Conservation (phyloP, 1,140 invertebrate genomes). For the Episyrphus balteatus region DNA sequence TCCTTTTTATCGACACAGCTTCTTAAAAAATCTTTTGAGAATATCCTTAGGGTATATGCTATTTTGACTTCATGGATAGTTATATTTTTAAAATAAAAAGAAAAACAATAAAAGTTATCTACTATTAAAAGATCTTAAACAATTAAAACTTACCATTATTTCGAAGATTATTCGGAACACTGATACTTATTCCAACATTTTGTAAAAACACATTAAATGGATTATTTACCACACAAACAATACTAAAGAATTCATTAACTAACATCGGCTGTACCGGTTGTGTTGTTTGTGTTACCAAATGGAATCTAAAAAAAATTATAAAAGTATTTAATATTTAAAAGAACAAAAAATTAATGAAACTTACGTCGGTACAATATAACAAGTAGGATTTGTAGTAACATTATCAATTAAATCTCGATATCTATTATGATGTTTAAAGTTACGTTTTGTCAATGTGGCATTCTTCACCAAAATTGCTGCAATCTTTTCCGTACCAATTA, state of each 20-base stretch:
- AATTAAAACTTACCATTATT: constrained; percentile 26
- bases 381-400: constrained; percentile 28
- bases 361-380: constrained; percentile 36
- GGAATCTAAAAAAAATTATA: constrained; percentile 24
- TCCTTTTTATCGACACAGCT: too few relatives aligned
- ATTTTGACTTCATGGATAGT: too few relatives aligned
- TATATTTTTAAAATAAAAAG: background rate
- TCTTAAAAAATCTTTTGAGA: too few relatives aligned
- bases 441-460: constrained; percentile 15
- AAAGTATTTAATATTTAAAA: constrained; percentile 6
- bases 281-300: constrained; percentile 31
- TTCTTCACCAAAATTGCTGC: constrained; percentile 22
- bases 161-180: constrained; percentile 19
- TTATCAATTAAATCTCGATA: constrained; percentile 32
- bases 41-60: too few relatives aligned
- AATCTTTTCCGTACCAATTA: constrained; percentile 30
- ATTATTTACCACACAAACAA: constrained; percentile 28
- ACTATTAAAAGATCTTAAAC: background rate
- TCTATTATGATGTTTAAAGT: constrained; percentile 30
- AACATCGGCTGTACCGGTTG: constrained; percentile 25
- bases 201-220: constrained; percentile 29
- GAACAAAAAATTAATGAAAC: constrained; percentile 8
- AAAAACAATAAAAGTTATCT: background rate
- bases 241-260: constrained; percentile 34
- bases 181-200: constrained; percentile 30